These are phyloP conservation scores for Saturnia japonica DNA, from an alignment of 2,888 invertebrate genomes.

Conservation along the genomic window DNA sequence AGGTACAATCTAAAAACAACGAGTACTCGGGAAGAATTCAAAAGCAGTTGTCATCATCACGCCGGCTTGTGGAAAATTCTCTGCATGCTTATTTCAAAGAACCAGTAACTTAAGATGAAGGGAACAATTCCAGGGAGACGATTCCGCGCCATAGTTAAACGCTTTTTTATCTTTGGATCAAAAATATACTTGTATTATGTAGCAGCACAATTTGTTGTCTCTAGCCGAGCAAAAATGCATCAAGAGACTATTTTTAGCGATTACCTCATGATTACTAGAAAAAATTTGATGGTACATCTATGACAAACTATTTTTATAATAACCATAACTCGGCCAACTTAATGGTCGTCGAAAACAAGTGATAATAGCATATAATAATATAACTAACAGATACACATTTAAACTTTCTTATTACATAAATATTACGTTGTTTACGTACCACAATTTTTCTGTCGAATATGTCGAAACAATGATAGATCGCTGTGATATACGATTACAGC, in stretches of 20 bases:
- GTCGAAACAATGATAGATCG: conserved; percentile 40
- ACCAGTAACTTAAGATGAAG: too few species aligned
- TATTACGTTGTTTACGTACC: conserved; percentile 4
- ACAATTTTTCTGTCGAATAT: conserved; percentile 11
- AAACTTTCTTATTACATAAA: conserved; percentile 13
- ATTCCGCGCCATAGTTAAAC: too few species aligned
- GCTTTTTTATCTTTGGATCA: too few species aligned
- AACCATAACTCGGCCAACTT: background rate
- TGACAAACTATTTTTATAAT: conserved; percentile 3
- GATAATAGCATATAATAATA: conserved; percentile 6
- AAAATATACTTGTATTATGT: background rate
- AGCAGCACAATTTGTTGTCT: background rate
- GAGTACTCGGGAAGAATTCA: too few species aligned
- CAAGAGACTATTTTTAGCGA: background rate
- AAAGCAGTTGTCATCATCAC: too few species aligned
- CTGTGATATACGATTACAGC: conserved; percentile 33
- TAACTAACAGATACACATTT: background rate
- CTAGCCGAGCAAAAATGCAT: background rate
- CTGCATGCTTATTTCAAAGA: too few species aligned
- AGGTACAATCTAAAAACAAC: too few species aligned
- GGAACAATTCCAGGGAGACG: too few species aligned
- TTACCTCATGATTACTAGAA: background rate
- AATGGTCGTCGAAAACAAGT: background rate
- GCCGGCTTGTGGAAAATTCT: too few species aligned
- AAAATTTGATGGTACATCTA: background rate